phyloP scores from a whole-genome alignment of 2,888 invertebrate genomes.

The Netelia virgata region DNA sequence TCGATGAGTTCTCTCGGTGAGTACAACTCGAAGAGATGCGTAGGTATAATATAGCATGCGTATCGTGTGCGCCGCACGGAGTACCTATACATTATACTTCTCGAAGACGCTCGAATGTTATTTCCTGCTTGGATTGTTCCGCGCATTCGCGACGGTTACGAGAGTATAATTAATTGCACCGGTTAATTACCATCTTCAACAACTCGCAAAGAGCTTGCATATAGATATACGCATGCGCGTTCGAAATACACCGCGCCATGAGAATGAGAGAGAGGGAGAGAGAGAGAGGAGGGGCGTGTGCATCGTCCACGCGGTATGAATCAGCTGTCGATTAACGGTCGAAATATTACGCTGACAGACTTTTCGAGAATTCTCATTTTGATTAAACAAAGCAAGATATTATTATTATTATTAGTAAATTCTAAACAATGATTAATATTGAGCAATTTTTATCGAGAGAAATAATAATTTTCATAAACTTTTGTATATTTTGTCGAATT shows the following conservation, averaged over 20 bases:
- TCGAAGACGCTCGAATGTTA: constrained; percentile 44
- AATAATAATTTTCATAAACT: not conserved
- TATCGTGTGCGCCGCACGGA: constrained; percentile 4
- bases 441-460: not conserved
- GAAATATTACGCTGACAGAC: constrained; percentile 16
- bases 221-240: not conserved
- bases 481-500: not conserved
- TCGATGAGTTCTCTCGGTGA: constrained; percentile 38
- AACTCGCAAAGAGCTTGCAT: not conserved
- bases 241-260: not conserved
- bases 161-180: constrained; percentile 62
- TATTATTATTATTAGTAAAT: too few relatives aligned
- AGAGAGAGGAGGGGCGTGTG: constrained; percentile 14
- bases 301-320: constrained; percentile 5
- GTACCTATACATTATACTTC: constrained; percentile 32
- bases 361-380: not conserved
- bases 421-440: not conserved
- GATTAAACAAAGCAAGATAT: too few relatives aligned
- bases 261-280: constrained; percentile 1
- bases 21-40: constrained; percentile 4
- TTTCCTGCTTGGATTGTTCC: constrained; percentile 62
- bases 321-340: constrained; percentile 52
- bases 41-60: constrained; percentile 21
- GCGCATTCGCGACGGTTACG: constrained; percentile 59
- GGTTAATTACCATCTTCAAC: constrained; percentile 60